A percentile compares a stretch with the other conserved stretches of the same genome.
Evolutionary conservation across 2,888 invertebrate species (phyloP).

Genomic region (Lamproptera curius): DNA sequence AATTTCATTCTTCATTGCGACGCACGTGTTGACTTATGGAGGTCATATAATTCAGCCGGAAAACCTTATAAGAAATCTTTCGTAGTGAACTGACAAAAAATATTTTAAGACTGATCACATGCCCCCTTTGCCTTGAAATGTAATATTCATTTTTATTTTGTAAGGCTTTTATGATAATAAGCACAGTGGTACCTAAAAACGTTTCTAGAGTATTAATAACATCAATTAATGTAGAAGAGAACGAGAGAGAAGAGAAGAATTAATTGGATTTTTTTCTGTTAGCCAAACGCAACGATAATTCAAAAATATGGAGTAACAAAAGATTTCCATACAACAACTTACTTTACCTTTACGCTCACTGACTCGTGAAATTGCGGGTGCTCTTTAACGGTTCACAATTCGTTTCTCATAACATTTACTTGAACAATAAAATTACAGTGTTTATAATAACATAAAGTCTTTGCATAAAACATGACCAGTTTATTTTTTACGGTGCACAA

Average conservation of each 20-base stretch:
- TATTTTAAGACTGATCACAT: too few species aligned
- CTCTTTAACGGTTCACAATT: not conserved
- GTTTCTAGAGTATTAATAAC: too few species aligned
- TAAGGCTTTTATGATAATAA: too few species aligned
- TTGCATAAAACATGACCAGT: not conserved
- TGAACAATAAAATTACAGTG: not conserved
- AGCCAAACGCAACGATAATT: too few species aligned
- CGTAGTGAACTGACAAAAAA: not conserved
- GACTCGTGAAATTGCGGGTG: not conserved
- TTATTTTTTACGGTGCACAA: too few species aligned
- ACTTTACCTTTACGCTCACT: not conserved
- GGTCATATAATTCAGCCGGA: constrained; percentile 9
- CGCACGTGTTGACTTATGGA: constrained; percentile 7
- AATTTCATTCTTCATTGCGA: too few species aligned
- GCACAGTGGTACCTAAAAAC: too few species aligned
- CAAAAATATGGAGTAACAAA: not conserved
- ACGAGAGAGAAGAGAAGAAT: too few species aligned
- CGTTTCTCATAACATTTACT: not conserved
- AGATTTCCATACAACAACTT: not conserved
- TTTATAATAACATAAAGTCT: too few species aligned
- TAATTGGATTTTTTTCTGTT: too few species aligned
- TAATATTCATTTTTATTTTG: not conserved
- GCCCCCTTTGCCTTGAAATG: too few species aligned
- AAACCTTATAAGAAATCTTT: constrained; percentile 12
- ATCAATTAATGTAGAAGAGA: too few species aligned